Percentiles rank a stretch among this genome's conserved stretches.
Evolutionary conservation across 1,140 invertebrate species (phyloP).

Genomic region (Brachionus calyciflorus): DNA sequence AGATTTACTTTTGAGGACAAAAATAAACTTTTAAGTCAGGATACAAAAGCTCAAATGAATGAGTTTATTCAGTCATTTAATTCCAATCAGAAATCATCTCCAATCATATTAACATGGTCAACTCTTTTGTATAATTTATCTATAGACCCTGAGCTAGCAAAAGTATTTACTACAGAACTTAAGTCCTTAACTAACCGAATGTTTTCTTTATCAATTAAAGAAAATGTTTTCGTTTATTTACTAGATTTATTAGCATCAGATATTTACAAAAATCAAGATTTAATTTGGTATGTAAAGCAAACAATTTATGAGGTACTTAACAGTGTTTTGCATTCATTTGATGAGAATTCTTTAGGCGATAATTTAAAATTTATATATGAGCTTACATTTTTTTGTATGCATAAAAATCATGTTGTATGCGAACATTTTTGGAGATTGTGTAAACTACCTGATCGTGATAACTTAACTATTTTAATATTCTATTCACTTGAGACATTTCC

Average conservation of each 20-base stretch:
- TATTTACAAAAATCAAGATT: slow-evolving; percentile 21
- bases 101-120: slow-evolving; percentile 20
- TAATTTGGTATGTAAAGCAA: slow-evolving; percentile 16
- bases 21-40: background rate
- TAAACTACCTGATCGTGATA: slow-evolving; percentile 8
- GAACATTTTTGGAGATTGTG: slow-evolving; percentile 38
- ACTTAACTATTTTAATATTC: slow-evolving; percentile 29
- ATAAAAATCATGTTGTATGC: slow-evolving; percentile 14
- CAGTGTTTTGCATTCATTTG: slow-evolving; percentile 4
- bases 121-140: slow-evolving; percentile 19
- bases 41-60: background rate
- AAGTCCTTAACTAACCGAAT: slow-evolving; percentile 17
- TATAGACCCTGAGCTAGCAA: background rate
- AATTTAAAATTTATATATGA: slow-evolving; percentile 22
- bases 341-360: slow-evolving; percentile 19
- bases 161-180: background rate
- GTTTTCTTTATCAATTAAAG: slow-evolving; percentile 35
- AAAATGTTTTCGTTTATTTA: background rate
- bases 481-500: slow-evolving; percentile 44
- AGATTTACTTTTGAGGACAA: background rate
- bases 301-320: slow-evolving; percentile 9
- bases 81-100: slow-evolving; percentile 13
- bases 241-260: slow-evolving; percentile 7
- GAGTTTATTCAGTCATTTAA: slow-evolving; percentile 8
- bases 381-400: slow-evolving; percentile 29